phyloP scores from a whole-genome alignment of 2,888 invertebrate genomes.

The Dione juno region DNA sequence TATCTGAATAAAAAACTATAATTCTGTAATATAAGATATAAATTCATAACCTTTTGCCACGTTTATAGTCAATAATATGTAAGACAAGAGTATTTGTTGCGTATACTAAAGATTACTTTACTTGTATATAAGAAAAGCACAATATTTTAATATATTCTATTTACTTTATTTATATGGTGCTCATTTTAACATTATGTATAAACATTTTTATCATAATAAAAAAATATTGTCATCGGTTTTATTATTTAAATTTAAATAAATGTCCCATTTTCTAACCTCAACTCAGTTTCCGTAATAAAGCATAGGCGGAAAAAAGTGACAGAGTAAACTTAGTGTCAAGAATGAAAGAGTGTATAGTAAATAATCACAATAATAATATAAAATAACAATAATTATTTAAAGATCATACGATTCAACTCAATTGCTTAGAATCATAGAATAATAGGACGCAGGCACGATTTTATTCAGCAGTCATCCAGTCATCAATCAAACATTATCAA shows the following conservation, averaged over 20 bases:
- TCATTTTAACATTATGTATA: no score
- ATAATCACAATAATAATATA: neutral
- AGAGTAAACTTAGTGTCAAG: no score
- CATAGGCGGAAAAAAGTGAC: no score
- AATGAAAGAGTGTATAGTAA: neutral
- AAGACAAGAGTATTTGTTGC: neutral
- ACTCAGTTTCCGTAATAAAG: neutral
- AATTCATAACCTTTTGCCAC: no score
- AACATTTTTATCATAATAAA: no score
- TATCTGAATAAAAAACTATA: no score
- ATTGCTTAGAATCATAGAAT: constrained; percentile 5
- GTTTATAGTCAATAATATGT: neutral
- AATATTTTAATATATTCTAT: no score
- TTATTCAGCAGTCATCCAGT: constrained; percentile 14
- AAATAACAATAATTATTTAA: constrained; percentile 21
- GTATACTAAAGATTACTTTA: neutral
- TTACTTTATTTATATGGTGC: no score
- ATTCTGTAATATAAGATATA: no score
- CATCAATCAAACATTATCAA: constrained; percentile 80
- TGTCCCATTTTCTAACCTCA: neutral
- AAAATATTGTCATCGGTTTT: neutral
- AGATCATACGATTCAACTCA: neutral
- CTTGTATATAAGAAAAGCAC: neutral
- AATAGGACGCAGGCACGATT: neutral
- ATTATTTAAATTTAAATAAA: neutral